Percentiles rank a stretch among this genome's conserved stretches.
These are phyloP conservation scores for Orthonyx spaldingii DNA, from an alignment of 2,113 vertebrate species.

Conservation along the genomic window DNA sequence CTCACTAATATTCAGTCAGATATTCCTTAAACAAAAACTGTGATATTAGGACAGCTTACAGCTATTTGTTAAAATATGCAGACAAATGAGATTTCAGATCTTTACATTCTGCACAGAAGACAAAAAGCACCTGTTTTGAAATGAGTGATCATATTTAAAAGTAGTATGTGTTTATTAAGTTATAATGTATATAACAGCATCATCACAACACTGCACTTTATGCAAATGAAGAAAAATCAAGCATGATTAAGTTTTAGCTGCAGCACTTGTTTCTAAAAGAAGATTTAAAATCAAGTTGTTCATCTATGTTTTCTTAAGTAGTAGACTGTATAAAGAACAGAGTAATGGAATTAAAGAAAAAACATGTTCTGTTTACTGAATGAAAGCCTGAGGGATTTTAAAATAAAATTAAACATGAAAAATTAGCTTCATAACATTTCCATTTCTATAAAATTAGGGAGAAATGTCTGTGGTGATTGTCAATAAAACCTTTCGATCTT, in stretches of 20 bases:
- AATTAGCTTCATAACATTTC: not conserved
- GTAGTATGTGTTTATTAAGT: not conserved
- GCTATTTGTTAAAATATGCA: not conserved
- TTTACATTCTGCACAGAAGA: not conserved
- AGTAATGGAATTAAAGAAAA: not conserved
- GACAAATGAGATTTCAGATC: not conserved
- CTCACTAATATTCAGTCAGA: not conserved
- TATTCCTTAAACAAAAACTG: not conserved
- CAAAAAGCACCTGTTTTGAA: not conserved
- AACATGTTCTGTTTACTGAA: not conserved
- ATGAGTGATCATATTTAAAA: not conserved
- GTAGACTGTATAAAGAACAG: not conserved
- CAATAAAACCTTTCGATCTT: not conserved
- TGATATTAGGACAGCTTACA: not conserved
- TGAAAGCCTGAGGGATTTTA: not conserved
- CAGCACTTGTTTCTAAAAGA: not conserved
- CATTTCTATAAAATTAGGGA: not conserved
- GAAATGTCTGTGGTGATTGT: not conserved
- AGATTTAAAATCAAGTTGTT: not conserved
- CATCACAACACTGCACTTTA: not conserved
- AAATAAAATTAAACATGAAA: not conserved
- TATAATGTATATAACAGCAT: not conserved
- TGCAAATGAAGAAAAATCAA: not conserved
- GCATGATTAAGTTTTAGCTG: not conserved
- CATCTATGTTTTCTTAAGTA: not conserved